Evolutionary conservation across 2,113 vertebrate genomes (phyloP), one percentile per base, ranked within the genome.

Genomic region (Marmota monax): DNA sequence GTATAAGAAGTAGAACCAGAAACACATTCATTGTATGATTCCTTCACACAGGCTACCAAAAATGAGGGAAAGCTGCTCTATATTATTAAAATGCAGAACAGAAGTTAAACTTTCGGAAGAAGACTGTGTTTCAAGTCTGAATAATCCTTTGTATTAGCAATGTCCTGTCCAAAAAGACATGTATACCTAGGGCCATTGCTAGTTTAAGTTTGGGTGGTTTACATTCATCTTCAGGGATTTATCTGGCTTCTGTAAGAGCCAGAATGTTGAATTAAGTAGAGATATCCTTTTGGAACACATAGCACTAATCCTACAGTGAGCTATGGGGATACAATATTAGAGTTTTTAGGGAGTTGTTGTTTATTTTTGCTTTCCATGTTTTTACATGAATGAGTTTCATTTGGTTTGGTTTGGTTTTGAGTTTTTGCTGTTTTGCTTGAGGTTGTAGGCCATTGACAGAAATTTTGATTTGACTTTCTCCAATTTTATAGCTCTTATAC

Each of bases 111-210:
- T 72, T 84, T 51, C 65, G 45, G 22, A 69, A 84, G 16, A 48
- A 5, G 2, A 2, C 72, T 77, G 2, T 7, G 45, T 63, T 70
- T 14, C 11, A 58, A 80, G 5, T 8, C 29, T 74, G 65, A 84
- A 89, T 25, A 27, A 84, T 78, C 13, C 2, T 56, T 27, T 84
- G 34, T 37, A 73, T 61, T n/a, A 82, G 37, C 37, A 87, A 61
- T n/a, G 67, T 9, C 5, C 23, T 48, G 20, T 32, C 53, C 27
- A 67, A 74, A 74, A 67, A 32, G 39, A 27, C 17, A 69, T 5
- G 22, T 51, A 0, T 9, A 74, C 0, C 27, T 63, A 34, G 1
- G 3, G 3, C 16, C 13, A 39, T 45, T 39, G n/a, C 5, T 82
- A 92, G 29, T 32, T 22, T 86, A 56, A 77, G 25, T 45, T 82